These are phyloP conservation scores for Tryphoninae sp. DNA, from an alignment of 2,888 invertebrate genomes.

Conservation along the genomic window DNA sequence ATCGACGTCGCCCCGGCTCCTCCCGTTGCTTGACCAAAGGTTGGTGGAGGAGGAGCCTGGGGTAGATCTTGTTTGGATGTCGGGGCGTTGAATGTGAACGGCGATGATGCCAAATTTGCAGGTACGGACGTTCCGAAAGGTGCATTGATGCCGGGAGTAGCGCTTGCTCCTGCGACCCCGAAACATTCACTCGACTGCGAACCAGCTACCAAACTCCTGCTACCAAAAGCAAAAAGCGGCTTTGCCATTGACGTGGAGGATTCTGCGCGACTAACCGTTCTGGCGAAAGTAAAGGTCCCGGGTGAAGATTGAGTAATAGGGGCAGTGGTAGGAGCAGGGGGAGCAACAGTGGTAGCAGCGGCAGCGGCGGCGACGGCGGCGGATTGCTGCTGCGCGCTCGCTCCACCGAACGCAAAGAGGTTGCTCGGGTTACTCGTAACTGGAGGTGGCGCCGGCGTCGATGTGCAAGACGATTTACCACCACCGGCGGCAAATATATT, in stretches of 20 bases:
- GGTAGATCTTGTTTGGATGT: slow-evolving; percentile 68
- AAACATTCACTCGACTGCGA: slow-evolving; percentile 68
- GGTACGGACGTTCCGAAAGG: slow-evolving; percentile 58
- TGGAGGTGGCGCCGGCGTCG: slow-evolving; percentile 14
- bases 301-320: slow-evolving; percentile 66
- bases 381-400: slow-evolving; percentile 61
- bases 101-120: slow-evolving; percentile 57
- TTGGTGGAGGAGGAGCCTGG: slow-evolving; percentile 37
- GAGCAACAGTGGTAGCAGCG: neutral
- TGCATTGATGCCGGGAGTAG: slow-evolving; percentile 63
- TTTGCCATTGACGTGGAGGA: slow-evolving; percentile 55
- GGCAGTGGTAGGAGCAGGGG: no score
- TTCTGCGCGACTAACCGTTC: slow-evolving; percentile 63
- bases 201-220: slow-evolving; percentile 1
- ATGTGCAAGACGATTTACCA: slow-evolving; percentile 51
- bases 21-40: slow-evolving; percentile 72
- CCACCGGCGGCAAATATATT: slow-evolving; percentile 66
- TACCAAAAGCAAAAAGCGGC: slow-evolving; percentile 73
- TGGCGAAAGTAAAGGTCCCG: slow-evolving; percentile 71
- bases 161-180: slow-evolving; percentile 47
- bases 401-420: slow-evolving; percentile 74
- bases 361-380: slow-evolving; percentile 23
- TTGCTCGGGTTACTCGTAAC: slow-evolving; percentile 34
- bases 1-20: slow-evolving; percentile 58
- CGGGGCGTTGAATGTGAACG: slow-evolving; percentile 74